A percentile compares a stretch with the other conserved stretches of the same genome.
phyloP scores from a whole-genome alignment of 2,113 vertebrate genomes.

The Myiozetetes cayanensis region DNA sequence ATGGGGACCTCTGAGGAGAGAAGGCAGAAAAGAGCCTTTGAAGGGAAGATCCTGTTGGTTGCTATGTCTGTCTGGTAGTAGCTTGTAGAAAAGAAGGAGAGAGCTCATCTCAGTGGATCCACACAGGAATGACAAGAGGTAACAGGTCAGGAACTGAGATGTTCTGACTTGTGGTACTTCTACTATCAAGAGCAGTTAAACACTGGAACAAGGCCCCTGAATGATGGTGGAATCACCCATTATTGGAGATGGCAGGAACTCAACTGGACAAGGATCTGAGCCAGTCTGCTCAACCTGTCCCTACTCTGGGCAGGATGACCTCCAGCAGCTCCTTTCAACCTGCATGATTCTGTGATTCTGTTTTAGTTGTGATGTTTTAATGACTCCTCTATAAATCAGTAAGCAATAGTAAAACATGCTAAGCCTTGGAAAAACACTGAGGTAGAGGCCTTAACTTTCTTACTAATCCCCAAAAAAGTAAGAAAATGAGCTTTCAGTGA shows the following conservation, averaged over 20 bases:
- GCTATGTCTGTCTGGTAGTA: not conserved
- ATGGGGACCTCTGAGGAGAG: not conserved
- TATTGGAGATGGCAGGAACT: not conserved
- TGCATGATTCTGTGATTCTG: not conserved
- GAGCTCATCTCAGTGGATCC: not conserved
- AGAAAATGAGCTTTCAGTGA: not conserved
- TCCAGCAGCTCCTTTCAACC: not conserved
- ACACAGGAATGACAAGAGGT: not conserved
- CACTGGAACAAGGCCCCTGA: not conserved
- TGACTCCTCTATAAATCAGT: not conserved
- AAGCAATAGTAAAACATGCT: not conserved
- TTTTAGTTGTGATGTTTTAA: not conserved
- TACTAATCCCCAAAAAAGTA: not conserved
- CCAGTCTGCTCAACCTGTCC: not conserved
- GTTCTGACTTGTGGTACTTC: not conserved
- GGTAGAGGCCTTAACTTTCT: not conserved
- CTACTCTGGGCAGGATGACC: not conserved
- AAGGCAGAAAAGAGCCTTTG: not conserved
- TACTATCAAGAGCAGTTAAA: not conserved
- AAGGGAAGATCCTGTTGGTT: not conserved
- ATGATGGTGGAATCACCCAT: not conserved
- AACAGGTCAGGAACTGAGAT: not conserved
- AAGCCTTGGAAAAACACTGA: not conserved
- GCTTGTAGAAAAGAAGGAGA: not conserved
- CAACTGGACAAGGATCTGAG: not conserved